Evolutionary conservation across 2,113 vertebrate genomes (phyloP).

Genomic region (Pachypanchax playfairii): DNA sequence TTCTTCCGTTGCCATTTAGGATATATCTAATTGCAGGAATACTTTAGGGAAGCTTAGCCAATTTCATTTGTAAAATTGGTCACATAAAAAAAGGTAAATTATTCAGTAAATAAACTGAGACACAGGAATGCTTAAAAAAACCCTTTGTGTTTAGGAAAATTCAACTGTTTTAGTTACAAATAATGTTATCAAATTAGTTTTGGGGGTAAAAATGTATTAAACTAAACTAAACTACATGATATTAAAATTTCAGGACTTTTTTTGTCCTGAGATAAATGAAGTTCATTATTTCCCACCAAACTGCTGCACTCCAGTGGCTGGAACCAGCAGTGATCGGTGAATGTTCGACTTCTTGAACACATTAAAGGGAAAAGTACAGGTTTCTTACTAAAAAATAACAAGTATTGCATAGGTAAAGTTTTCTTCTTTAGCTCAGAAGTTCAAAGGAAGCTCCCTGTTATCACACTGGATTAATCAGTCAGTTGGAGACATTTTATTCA

Average conservation of each 20-base stretch:
- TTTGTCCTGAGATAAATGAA: background rate
- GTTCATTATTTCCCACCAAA: conserved; percentile 1
- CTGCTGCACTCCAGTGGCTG: background rate
- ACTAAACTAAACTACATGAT: background rate
- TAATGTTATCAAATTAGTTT: conserved; percentile 4
- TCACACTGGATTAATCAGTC: background rate
- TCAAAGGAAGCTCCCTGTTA: conserved; percentile 1
- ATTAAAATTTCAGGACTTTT: background rate
- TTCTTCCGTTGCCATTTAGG: conserved; percentile 58
- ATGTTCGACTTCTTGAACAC: conserved; percentile 2
- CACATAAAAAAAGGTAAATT: conserved; percentile 39
- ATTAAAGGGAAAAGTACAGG: conserved; percentile 4
- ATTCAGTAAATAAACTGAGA: conserved; percentile 37
- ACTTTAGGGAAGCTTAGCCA: conserved; percentile 48
- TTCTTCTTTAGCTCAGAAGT: background rate
- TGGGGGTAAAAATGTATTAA: background rate
- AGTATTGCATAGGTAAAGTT: background rate
- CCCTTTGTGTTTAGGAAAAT: conserved; percentile 6
- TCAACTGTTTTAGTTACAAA: background rate
- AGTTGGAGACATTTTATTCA: background rate
- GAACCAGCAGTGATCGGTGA: conserved; percentile 21
- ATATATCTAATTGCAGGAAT: conserved; percentile 58
- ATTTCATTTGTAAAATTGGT: conserved; percentile 59
- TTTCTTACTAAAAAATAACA: conserved; percentile 19
- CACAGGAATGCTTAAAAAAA: conserved; percentile 3